These are phyloP conservation scores for Phaenicophaeus curvirostris DNA, from an alignment of 2,797 vertebrate species.

Conservation along the genomic window DNA sequence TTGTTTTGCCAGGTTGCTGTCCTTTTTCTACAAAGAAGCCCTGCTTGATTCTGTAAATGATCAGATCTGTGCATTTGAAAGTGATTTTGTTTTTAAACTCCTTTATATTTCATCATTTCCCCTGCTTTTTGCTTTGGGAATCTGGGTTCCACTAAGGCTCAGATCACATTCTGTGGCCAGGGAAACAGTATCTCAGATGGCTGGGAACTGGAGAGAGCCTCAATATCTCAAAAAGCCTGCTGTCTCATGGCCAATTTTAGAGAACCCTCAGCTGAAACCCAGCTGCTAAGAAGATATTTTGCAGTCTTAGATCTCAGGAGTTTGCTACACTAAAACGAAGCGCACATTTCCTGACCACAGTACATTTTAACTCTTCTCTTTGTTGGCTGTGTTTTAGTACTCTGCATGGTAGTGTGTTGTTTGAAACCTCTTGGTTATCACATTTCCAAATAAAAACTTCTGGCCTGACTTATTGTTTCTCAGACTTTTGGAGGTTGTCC, in stretches of 20 bases:
- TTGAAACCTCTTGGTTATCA: neutral
- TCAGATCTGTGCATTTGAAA: neutral
- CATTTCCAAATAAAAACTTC: neutral
- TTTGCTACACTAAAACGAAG: neutral
- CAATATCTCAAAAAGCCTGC: neutral
- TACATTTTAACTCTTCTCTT: neutral
- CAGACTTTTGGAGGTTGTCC: neutral
- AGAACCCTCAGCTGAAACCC: neutral
- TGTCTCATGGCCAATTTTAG: neutral
- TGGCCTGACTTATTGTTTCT: neutral
- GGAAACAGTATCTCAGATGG: neutral
- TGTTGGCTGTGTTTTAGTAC: neutral
- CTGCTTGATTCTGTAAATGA: neutral
- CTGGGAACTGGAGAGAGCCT: neutral
- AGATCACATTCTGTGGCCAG: neutral
- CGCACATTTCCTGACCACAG: neutral
- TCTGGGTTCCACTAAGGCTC: neutral
- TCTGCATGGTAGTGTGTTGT: neutral
- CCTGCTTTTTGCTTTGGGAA: neutral
- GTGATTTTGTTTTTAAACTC: neutral
- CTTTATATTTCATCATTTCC: neutral
- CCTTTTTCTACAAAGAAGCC: neutral
- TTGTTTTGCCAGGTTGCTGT: neutral
- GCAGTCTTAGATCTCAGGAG: neutral
- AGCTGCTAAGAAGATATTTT: slow-evolving; percentile 1